A percentile compares a stretch with the other conserved stretches of the same genome.
Evolutionary conservation across 2,113 vertebrate genomes (phyloP).

Genomic region (Solea solea): DNA sequence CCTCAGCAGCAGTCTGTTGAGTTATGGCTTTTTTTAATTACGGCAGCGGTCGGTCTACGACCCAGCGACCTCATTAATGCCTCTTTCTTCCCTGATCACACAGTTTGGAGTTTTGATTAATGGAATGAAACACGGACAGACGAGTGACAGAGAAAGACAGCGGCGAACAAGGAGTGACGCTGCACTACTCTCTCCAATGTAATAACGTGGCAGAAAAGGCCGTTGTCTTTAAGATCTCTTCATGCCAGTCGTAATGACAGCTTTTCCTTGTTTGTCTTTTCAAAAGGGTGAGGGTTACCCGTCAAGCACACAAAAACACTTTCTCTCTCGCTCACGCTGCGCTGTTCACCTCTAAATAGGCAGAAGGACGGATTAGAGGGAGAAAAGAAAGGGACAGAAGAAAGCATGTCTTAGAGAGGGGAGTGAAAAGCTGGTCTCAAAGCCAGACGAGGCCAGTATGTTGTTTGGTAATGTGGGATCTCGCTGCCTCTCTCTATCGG

Average conservation of each 20-base stretch:
- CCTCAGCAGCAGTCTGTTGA: conserved; percentile 34
- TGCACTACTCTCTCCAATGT: conserved; percentile 55
- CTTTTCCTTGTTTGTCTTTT: conserved; percentile 77
- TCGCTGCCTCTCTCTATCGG: conserved; percentile 32
- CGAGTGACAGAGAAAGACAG: conserved; percentile 42
- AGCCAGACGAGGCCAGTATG: conserved; percentile 74
- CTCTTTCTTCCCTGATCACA: conserved; percentile 50
- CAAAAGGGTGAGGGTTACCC: conserved; percentile 76
- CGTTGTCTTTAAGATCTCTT: conserved; percentile 69
- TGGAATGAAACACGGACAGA: conserved; percentile 54
- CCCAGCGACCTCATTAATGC: conserved; percentile 60
- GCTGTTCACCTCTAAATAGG: conserved; percentile 77
- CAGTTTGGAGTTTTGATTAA: conserved; percentile 42
- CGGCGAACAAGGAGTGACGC: conserved; percentile 51
- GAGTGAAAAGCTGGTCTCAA: conserved; percentile 69
- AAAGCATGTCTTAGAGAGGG: conserved; percentile 72
- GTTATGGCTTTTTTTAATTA: conserved; percentile 10
- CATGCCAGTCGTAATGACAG: conserved; percentile 67
- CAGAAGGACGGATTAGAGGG: conserved; percentile 77
- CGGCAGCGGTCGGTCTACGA: conserved; percentile 49
- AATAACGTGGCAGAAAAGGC: conserved; percentile 71
- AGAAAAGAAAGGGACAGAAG: conserved; percentile 63
- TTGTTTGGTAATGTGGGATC: conserved; percentile 73
- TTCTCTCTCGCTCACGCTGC: conserved; percentile 70
- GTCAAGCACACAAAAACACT: conserved; percentile 77